These are phyloP conservation scores for Ditylenchus weischeri DNA, from an alignment of 2,888 invertebrate species.

Conservation along the genomic window DNA sequence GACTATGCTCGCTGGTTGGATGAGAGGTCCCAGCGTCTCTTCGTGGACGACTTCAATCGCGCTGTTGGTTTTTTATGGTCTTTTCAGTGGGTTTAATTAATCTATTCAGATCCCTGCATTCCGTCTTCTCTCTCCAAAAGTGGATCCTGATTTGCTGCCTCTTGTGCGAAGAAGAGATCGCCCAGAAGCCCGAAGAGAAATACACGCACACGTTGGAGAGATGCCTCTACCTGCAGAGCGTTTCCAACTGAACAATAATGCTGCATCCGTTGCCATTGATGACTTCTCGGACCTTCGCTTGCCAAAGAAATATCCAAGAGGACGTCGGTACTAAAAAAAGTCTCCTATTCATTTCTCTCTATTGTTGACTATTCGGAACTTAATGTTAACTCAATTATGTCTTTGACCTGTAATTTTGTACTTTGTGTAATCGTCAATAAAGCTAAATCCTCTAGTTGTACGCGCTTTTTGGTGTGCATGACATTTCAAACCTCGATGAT, in stretches of 20 bases:
- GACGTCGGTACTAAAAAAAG: conserved; percentile 26
- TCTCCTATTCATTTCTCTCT: too few species aligned
- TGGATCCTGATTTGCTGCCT: conserved; percentile 54
- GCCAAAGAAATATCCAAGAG: conserved; percentile 33
- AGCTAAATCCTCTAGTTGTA: too few species aligned
- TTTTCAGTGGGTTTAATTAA: background rate
- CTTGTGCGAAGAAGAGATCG: conserved; percentile 32
- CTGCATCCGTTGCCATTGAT: background rate
- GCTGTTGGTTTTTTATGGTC: conserved; percentile 21
- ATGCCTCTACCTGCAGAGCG: conserved; percentile 44
- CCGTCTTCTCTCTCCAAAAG: conserved; percentile 68
- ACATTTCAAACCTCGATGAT: too few species aligned
- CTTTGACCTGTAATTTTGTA: too few species aligned
- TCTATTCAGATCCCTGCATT: conserved; percentile 45
- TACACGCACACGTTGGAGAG: conserved; percentile 53
- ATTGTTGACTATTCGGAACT: too few species aligned
- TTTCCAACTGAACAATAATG: background rate
- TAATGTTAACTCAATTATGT: too few species aligned
- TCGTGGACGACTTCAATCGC: conserved; percentile 43
- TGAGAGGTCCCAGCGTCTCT: conserved; percentile 48
- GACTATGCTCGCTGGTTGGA: conserved; percentile 54
- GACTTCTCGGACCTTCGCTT: conserved; percentile 14
- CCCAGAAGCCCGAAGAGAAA: conserved; percentile 42
- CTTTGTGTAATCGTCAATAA: too few species aligned
- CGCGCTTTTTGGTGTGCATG: too few species aligned